These are phyloP conservation scores for Enteromius viviparus DNA, from an alignment of 2,797 vertebrate genomes.

Conservation along the genomic window DNA sequence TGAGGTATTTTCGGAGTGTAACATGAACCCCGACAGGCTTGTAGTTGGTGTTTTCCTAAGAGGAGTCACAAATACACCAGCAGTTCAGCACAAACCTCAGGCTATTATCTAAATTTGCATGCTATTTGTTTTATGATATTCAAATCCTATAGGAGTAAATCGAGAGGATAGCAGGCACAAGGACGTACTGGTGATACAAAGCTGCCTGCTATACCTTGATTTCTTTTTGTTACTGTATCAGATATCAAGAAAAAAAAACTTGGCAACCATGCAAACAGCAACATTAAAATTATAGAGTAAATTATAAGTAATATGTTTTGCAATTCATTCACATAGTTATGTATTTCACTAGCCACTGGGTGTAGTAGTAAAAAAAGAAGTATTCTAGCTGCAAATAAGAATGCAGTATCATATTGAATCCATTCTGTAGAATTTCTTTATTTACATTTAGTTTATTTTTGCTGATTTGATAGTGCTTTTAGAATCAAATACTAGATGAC, in stretches of 20 bases:
- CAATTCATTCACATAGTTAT: not conserved
- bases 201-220: not conserved
- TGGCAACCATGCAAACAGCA: not conserved
- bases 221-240: not conserved
- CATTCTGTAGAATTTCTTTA: not conserved
- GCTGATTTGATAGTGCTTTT: not conserved
- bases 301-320: not conserved
- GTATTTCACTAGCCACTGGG: not conserved
- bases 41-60: constrained; percentile 15
- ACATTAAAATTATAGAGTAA: not conserved
- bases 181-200: not conserved
- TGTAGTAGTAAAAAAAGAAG: not conserved
- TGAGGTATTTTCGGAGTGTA: constrained; percentile 10
- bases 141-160: constrained; percentile 28
- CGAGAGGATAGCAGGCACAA: not conserved
- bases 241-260: constrained; percentile 2
- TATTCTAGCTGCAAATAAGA: not conserved
- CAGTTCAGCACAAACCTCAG: constrained; percentile 35
- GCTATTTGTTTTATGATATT: constrained; percentile 42
- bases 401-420: not conserved
- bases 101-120: constrained; percentile 37
- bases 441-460: not conserved
- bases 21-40: not conserved
- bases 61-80: constrained; percentile 17
- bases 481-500: not conserved